These are phyloP conservation scores for Odobenus rosmarus DNA, from an alignment of 2,113 vertebrate genomes.

Conservation along the genomic window DNA sequence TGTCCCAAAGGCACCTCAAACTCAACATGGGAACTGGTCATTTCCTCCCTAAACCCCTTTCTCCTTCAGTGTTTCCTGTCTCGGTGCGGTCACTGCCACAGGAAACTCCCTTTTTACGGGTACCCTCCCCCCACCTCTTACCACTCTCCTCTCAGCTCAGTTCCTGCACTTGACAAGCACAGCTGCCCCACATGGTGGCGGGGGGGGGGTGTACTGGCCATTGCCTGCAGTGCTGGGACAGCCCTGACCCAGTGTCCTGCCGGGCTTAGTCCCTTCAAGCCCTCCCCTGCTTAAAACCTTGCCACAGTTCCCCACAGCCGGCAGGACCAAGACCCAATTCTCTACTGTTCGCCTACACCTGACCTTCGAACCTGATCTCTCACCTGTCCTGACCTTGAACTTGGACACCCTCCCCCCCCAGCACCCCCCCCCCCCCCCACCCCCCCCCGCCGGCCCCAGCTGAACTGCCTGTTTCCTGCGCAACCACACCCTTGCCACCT, in stretches of 20 bases:
- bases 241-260: neutral
- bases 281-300: neutral
- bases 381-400: neutral
- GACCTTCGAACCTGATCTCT: fast-evolving
- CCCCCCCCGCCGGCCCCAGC: too few species aligned
- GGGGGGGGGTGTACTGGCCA: fast-evolving
- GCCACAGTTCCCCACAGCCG: neutral
- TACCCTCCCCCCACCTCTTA: neutral
- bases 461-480: neutral
- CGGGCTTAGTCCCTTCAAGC: neutral
- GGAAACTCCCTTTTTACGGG: neutral
- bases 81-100: neutral
- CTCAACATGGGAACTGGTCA: too few species aligned
- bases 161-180: neutral
- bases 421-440: too few species aligned
- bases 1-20: neutral
- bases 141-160: neutral
- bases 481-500: fast-evolving
- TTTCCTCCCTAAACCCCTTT: neutral
- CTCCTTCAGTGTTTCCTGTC: neutral
- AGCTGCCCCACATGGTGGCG: neutral
- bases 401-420: too few species aligned
- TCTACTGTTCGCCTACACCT: neutral
- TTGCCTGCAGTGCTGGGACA: fast-evolving
- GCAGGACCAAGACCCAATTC: neutral